Evolutionary conservation across 2,888 invertebrate species (phyloP).

Genomic region (Conus canariensis): DNA sequence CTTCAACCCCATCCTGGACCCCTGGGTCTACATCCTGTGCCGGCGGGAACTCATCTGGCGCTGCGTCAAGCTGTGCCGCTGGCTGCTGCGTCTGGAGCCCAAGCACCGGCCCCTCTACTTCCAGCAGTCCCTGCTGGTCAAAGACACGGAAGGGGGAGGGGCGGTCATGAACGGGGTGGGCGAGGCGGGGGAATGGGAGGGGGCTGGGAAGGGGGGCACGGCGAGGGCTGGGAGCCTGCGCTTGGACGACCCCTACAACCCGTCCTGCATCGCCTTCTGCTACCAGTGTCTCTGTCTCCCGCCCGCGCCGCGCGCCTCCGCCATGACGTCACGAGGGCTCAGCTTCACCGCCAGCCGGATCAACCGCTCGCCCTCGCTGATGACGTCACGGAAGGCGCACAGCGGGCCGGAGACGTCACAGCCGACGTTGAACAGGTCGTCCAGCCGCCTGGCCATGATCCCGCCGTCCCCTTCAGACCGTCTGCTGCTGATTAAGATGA

Average conservation of each 20-base stretch:
- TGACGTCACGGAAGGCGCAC: background rate
- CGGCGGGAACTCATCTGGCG: constrained; percentile 58
- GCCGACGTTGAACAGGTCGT: background rate
- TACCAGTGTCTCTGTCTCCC: constrained; percentile 44
- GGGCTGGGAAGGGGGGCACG: background rate
- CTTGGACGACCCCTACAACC: constrained; percentile 1
- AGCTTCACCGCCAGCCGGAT: constrained; percentile 16
- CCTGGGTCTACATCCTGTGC: constrained; percentile 79
- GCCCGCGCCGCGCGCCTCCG: constrained; percentile 2
- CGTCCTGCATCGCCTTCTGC: constrained; percentile 37
- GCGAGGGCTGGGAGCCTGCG: background rate
- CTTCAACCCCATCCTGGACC: constrained; percentile 51
- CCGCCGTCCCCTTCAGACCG: constrained; percentile 31
- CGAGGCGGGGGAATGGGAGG: background rate
- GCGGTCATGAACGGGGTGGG: background rate
- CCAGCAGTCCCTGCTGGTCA: constrained; percentile 21
- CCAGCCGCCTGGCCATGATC: background rate
- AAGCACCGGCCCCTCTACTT: background rate
- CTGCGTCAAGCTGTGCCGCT: constrained; percentile 27
- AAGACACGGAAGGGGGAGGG: background rate
- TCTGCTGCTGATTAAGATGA: constrained; percentile 24
- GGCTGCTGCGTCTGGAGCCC: constrained; percentile 30
- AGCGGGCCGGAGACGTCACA: background rate
- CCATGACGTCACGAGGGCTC: constrained; percentile 11
- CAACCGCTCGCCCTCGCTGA: constrained; percentile 11